A percentile compares a stretch with the other conserved stretches of the same genome.
Conservation (phyloP, 2,888 invertebrate genomes). For the Prosopocoilus inquinatus region DNA sequence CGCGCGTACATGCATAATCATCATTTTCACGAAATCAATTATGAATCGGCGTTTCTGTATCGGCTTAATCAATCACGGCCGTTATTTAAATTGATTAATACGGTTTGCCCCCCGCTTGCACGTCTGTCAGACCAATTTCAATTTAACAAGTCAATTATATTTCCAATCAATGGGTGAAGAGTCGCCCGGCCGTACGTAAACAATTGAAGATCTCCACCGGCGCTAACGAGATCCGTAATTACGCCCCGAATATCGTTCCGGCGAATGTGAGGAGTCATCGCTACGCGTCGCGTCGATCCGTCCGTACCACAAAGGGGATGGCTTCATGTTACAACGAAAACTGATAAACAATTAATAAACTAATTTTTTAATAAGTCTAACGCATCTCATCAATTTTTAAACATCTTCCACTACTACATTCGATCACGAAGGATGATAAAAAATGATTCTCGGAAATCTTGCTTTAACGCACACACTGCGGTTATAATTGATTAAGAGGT, state of each 20-base stretch:
- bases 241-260: not conserved
- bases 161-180: constrained; percentile 27
- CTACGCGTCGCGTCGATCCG: too few relatives aligned
- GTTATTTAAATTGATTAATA: constrained; percentile 50
- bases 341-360: too few relatives aligned
- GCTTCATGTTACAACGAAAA: too few relatives aligned
- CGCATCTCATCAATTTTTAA: too few relatives aligned
- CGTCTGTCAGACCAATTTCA: constrained; percentile 50
- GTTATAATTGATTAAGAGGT: too few relatives aligned
- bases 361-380: too few relatives aligned
- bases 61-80: constrained; percentile 48
- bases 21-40: constrained; percentile 40
- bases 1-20: constrained; percentile 22
- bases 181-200: not conserved
- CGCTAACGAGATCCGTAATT: constrained; percentile 4
- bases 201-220: not conserved
- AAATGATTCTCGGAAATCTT: too few relatives aligned
- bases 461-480: too few relatives aligned
- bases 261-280: too few relatives aligned
- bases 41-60: constrained; percentile 48
- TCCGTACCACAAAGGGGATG: too few relatives aligned
- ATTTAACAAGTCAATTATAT: constrained; percentile 52
- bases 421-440: too few relatives aligned
- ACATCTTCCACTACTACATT: too few relatives aligned
- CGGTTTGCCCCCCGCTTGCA: constrained; percentile 39